phyloP scores from a whole-genome alignment of 2,113 vertebrate species.

The Illadopsis cleaveri region DNA sequence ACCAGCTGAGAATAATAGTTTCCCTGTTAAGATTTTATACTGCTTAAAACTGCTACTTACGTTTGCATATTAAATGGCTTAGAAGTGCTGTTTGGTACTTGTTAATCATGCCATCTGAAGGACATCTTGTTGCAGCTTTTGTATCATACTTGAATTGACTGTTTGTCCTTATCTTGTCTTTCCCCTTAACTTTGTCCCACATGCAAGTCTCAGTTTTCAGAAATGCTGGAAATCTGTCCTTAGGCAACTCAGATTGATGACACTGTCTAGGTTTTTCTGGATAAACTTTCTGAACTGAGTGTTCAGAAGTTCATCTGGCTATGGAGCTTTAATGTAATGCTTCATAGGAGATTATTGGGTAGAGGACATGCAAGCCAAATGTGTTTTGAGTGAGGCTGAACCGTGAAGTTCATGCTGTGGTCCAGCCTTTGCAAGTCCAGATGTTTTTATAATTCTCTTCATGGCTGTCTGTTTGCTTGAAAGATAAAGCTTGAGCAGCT shows the following conservation, averaged over 20 bases:
- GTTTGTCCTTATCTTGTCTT: neutral
- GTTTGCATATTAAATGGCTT: neutral
- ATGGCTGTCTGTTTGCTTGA: neutral
- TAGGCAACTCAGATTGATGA: neutral
- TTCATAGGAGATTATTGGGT: neutral
- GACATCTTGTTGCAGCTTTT: neutral
- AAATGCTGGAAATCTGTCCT: neutral
- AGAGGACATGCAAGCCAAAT: neutral
- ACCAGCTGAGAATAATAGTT: neutral
- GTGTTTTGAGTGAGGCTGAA: neutral
- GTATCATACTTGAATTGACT: neutral
- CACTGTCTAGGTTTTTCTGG: neutral
- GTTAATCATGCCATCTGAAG: neutral
- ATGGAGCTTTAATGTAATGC: neutral
- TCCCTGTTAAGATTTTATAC: neutral
- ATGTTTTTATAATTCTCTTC: neutral
- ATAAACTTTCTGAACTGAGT: neutral
- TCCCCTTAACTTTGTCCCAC: neutral
- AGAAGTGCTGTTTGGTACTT: neutral
- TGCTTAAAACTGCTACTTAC: neutral
- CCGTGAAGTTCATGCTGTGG: neutral
- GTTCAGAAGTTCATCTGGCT: neutral
- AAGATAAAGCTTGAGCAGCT: neutral
- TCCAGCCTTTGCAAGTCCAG: neutral
- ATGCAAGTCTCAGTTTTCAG: neutral